phyloP scores from a whole-genome alignment of 1,140 invertebrate species.

The Bombus superbus region DNA sequence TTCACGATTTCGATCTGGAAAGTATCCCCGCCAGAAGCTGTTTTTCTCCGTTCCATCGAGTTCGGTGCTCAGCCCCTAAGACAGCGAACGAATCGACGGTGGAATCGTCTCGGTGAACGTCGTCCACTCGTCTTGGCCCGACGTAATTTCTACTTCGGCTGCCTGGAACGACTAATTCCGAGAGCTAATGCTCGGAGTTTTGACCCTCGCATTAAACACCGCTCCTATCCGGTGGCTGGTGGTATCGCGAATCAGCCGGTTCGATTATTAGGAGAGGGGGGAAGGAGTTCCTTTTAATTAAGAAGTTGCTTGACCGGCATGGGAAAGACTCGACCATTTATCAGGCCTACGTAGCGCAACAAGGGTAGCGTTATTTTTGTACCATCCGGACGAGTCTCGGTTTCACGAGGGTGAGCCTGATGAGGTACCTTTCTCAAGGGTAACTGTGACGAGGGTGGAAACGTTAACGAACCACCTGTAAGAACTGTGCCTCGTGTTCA shows the following conservation, averaged over 20 bases:
- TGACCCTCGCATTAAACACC: constrained; percentile 21
- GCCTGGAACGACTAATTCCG: constrained; percentile 6
- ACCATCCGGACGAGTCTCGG: background rate
- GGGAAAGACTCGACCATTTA: constrained; percentile 28
- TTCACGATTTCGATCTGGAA: too few relatives aligned
- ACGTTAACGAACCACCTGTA: constrained; percentile 54
- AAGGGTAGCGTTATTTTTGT: constrained; percentile 40
- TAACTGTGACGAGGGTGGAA: constrained; percentile 50
- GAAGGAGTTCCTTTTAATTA: constrained; percentile 37
- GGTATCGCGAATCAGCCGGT: constrained; percentile 25
- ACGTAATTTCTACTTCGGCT: constrained; percentile 11
- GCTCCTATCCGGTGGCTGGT: background rate
- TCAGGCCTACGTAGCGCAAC: background rate
- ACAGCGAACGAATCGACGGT: constrained; percentile 4
- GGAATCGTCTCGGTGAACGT: background rate
- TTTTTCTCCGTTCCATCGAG: background rate
- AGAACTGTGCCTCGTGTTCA: constrained; percentile 40
- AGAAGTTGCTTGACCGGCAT: constrained; percentile 10
- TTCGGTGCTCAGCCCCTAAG: background rate
- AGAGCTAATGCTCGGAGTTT: background rate
- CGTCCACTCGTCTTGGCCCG: background rate
- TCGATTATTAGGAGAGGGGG: constrained; percentile 25
- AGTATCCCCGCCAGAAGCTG: too few relatives aligned
- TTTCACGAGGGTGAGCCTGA: constrained; percentile 30
- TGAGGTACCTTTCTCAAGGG: constrained; percentile 42